Evolutionary conservation across 1,140 invertebrate species (phyloP).

Genomic region (Eulimnadia texana): DNA sequence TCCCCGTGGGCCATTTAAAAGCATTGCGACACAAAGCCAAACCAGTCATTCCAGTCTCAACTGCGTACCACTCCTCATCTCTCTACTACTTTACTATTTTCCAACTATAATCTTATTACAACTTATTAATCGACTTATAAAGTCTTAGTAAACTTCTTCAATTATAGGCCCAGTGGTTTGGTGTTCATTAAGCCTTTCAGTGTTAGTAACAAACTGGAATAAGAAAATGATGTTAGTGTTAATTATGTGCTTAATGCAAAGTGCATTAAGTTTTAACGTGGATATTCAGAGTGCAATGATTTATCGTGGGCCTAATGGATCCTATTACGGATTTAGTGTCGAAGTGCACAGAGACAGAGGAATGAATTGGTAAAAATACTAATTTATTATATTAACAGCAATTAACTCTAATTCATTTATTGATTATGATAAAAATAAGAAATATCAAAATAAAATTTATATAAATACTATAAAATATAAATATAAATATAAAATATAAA

Average conservation of each 20-base stretch:
- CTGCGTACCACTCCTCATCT: too few relatives aligned
- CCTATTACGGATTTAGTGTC: slow-evolving; percentile 39
- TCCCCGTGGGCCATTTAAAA: too few relatives aligned
- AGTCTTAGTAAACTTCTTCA: too few relatives aligned
- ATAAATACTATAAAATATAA: too few relatives aligned
- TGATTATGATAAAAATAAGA: not conserved
- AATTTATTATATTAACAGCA: not conserved
- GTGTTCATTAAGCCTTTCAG: not conserved
- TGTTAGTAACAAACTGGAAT: not conserved
- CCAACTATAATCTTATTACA: too few relatives aligned
- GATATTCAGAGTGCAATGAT: slow-evolving; percentile 31
- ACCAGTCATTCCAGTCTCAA: too few relatives aligned
- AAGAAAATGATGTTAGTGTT: not conserved
- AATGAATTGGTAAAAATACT: slow-evolving; percentile 30
- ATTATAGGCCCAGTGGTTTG: too few relatives aligned
- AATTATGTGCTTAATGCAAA: not conserved
- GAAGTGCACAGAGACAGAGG: slow-evolving; percentile 34
- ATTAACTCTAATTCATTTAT: not conserved
- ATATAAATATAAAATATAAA: too few relatives aligned
- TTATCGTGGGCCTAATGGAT: slow-evolving; percentile 28
- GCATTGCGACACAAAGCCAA: too few relatives aligned
- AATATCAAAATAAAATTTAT: too few relatives aligned
- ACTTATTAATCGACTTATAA: too few relatives aligned
- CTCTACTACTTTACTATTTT: too few relatives aligned
- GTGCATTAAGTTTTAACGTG: slow-evolving; percentile 31